Percentiles rank a stretch among this genome's conserved stretches.
phyloP scores from a whole-genome alignment of 1,140 invertebrate genomes.

The Chrysomallon squamiferum region DNA sequence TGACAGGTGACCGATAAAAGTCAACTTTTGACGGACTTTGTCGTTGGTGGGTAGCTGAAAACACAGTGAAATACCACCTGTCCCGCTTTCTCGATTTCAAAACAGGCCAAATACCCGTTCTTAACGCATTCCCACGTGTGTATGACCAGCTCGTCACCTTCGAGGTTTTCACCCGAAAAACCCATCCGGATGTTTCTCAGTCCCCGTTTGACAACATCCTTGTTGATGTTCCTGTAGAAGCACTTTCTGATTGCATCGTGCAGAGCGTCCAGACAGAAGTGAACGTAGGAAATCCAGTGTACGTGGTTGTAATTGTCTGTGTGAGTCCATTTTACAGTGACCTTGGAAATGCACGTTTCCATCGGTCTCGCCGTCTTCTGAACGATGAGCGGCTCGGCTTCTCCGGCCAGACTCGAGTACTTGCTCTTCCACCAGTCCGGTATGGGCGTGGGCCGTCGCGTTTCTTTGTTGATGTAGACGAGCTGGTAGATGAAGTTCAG shows the following conservation, averaged over 20 bases:
- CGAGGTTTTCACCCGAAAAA: constrained; percentile 15
- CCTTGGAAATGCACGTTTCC: background rate
- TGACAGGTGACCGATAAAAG: too few species aligned
- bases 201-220: constrained; percentile 4
- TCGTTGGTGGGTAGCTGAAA: too few species aligned
- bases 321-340: constrained; percentile 15
- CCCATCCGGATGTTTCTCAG: constrained; percentile 18
- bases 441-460: constrained; percentile 21
- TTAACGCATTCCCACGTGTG: constrained; percentile 10
- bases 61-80: too few species aligned
- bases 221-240: constrained; percentile 8
- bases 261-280: constrained; percentile 23
- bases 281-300: constrained; percentile 22
- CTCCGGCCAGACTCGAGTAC: constrained; percentile 8
- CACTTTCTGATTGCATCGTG: constrained; percentile 17
- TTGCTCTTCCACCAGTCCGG: constrained; percentile 35
- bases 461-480: constrained; percentile 20
- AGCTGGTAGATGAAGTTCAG: constrained; percentile 19
- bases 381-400: constrained; percentile 13
- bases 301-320: constrained; percentile 25
- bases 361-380: constrained; percentile 2
- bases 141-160: constrained; percentile 17
- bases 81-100: too few species aligned
- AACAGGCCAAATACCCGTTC: too few species aligned
- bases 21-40: too few species aligned